Conservation (phyloP, 1,140 invertebrate species). For the Drosophila rufa region DNA sequence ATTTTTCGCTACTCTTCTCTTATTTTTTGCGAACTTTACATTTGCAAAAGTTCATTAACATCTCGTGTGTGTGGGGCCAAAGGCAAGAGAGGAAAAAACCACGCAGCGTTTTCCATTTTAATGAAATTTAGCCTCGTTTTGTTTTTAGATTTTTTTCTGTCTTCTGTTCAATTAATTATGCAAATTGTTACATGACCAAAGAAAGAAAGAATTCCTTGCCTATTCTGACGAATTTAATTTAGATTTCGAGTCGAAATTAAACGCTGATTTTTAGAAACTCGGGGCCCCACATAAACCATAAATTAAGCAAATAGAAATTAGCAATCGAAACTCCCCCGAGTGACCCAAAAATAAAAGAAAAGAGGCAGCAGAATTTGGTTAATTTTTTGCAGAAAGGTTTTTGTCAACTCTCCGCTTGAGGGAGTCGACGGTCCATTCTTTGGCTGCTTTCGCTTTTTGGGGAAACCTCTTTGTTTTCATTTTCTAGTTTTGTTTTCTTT, state of each 20-base stretch:
- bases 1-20: slow-evolving; percentile 32
- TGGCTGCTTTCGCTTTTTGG: slow-evolving; percentile 68
- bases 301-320: slow-evolving; percentile 54
- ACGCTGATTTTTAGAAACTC: slow-evolving; percentile 45
- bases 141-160: slow-evolving; percentile 1
- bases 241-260: slow-evolving; percentile 34
- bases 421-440: slow-evolving; percentile 44
- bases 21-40: slow-evolving; percentile 57
- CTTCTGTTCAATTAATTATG: slow-evolving; percentile 64
- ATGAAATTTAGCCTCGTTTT: slow-evolving; percentile 56
- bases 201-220: slow-evolving; percentile 2
- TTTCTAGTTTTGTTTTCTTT: slow-evolving; percentile 56
- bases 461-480: slow-evolving; percentile 57
- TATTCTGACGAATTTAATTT: slow-evolving; percentile 39
- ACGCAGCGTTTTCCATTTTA: slow-evolving; percentile 62
- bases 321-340: slow-evolving; percentile 48
- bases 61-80: slow-evolving; percentile 44
- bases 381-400: slow-evolving; percentile 35
- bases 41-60: slow-evolving; percentile 78
- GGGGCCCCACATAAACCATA: slow-evolving; percentile 19
- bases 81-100: slow-evolving; percentile 29
- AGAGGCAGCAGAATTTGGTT: slow-evolving; percentile 13
- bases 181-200: slow-evolving; percentile 56
- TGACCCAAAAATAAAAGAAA: slow-evolving; percentile 30
- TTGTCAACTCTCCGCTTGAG: slow-evolving; percentile 62